Base-by-base conservation (phyloP, 2,113 vertebrate species). In the Chaenogobius annularis region DNA sequence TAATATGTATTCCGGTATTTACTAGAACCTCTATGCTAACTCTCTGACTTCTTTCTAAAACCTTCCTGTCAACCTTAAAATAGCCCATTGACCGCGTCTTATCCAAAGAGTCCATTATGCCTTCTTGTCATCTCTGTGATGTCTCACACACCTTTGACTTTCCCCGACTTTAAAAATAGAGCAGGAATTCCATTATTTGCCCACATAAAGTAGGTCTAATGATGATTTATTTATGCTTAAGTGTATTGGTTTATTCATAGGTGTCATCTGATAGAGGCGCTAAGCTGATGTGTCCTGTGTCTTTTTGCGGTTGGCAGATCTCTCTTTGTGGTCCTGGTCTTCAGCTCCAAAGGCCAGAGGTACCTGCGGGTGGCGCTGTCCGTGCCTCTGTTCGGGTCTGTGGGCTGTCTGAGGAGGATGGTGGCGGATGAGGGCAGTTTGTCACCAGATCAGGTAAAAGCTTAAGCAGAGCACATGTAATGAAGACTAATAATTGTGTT, bases 321-420 rank as follows among this genome's bases (percentile, higher is more conserved):
- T 56, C 72, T 99, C 87, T 97, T 92, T 56, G 91, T 99, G 78
- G 95, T 93, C 9, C 92, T 99, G 92, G 95, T 94, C 84, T 96
- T 98, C 90, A 94, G 94, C 86, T 90, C 91, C 35, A 95, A 96
- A 92, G 94, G 93, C 44, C 90, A 95, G 92, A 78, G 92, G 68
- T 97, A 95, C 73, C 88, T 97, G 82, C 93, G 96, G 43, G 87
- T 96, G 13, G 96, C 96, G 0, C 80, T 98, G 87, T 94, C 96
- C 0, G 94, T 97, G 83, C 96, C 97, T 0, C 93, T 99, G 48
- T 91, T 93, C 0, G 94, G 96, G 59, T 94, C 94, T 0, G 90
- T 97, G 84, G 94, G 94, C 0, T 87, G 88, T 23, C 88, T 99
- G 82, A 95, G 97, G 75, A 93, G 87, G 88, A 94, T 95, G 94